Percentiles rank a stretch among this genome's conserved stretches.
Evolutionary conservation across 2,113 vertebrate species (phyloP).

Genomic region (Hydrochoerus hydrochaeris): DNA sequence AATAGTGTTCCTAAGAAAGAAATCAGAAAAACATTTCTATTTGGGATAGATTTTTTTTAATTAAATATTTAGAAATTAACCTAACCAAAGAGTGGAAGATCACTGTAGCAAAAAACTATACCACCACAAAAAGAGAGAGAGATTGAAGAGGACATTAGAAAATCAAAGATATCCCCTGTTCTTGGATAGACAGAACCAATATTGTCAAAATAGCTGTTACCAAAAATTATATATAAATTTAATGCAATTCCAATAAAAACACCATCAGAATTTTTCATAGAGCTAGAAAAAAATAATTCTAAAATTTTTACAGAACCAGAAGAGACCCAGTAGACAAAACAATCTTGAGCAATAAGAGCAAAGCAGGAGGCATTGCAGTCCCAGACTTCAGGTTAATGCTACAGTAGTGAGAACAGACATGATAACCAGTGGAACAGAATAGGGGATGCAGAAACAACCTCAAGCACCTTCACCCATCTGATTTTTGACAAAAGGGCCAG

Average conservation of each 20-base stretch:
- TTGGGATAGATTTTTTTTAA: not conserved
- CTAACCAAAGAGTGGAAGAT: not conserved
- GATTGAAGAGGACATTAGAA: not conserved
- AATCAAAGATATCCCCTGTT: not conserved
- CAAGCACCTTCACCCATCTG: not conserved
- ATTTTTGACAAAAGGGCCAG: not conserved
- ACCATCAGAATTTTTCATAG: not conserved
- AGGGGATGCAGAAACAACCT: not conserved
- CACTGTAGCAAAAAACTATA: not conserved
- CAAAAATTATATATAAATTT: not conserved
- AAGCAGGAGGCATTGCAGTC: not conserved
- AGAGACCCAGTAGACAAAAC: not conserved
- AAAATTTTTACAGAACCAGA: not conserved
- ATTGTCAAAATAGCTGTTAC: not conserved
- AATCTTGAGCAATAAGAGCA: not conserved
- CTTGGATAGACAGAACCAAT: not conserved
- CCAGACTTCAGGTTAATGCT: not conserved
- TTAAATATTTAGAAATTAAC: not conserved
- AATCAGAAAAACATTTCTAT: not conserved
- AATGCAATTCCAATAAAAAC: not conserved
- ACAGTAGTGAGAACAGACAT: not conserved
- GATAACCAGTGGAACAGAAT: not conserved
- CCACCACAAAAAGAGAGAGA: not conserved
- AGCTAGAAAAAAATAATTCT: not conserved
- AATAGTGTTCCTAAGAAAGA: not conserved